A percentile compares a stretch with the other conserved stretches of the same genome.
phyloP scores from a whole-genome alignment of 92 coral and sea anemone genomes.

The Ricordea florida region DNA sequence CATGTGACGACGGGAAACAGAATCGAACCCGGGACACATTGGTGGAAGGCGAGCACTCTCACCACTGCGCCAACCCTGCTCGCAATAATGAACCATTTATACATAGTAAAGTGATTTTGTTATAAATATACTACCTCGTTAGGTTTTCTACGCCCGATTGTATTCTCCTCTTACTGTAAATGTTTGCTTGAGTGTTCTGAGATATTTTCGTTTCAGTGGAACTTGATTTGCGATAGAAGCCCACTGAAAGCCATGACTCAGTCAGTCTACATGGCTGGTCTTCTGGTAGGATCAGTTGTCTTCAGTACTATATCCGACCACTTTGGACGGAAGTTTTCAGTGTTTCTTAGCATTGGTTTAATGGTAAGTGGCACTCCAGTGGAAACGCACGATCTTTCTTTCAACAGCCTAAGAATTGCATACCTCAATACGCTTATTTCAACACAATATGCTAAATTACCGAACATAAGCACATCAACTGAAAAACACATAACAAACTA shows the following conservation, averaged over 20 bases:
- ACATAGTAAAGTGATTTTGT: too few species aligned
- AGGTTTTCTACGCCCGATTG: neutral
- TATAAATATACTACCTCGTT: neutral
- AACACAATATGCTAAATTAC: too few species aligned
- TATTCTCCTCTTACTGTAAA: neutral
- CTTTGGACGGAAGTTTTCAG: slow-evolving; percentile 60
- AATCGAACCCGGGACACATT: too few species aligned
- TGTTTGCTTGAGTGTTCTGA: neutral
- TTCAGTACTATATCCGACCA: slow-evolving; percentile 63
- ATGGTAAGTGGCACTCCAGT: slow-evolving; percentile 68
- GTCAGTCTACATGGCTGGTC: slow-evolving; percentile 79
- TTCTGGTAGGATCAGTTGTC: slow-evolving; percentile 69
- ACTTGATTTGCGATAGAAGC: slow-evolving; percentile 53
- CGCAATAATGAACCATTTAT: too few species aligned
- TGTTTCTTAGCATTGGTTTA: slow-evolving; percentile 51
- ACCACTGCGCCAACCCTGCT: too few species aligned
- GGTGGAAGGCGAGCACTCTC: too few species aligned
- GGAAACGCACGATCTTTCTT: too few species aligned
- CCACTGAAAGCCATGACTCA: slow-evolving; percentile 74
- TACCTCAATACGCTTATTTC: too few species aligned
- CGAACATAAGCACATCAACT: too few species aligned
- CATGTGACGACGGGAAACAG: too few species aligned
- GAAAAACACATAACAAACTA: too few species aligned
- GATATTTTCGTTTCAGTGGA: slow-evolving; percentile 49
- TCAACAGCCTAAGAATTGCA: too few species aligned